Conservation (phyloP, 2,888 invertebrate genomes). For the Gortyna flavago region DNA sequence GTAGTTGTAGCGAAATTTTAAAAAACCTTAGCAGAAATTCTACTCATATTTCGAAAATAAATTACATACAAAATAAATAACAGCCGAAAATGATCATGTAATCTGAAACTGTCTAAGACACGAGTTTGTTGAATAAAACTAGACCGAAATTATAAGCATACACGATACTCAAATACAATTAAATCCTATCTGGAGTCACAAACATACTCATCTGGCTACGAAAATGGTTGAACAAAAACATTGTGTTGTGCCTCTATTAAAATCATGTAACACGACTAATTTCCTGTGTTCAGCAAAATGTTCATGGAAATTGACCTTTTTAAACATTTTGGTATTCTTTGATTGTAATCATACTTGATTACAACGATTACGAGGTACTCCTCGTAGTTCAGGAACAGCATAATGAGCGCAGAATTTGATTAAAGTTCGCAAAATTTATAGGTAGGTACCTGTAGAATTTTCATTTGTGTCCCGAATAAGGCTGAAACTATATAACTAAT, state of each 20-base stretch:
- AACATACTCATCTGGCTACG: constrained; percentile 19
- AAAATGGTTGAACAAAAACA: constrained; percentile 10
- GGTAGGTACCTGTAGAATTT: neutral
- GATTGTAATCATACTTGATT: neutral
- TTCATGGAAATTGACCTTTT: neutral
- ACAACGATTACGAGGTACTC: too few species aligned
- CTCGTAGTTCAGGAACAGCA: neutral
- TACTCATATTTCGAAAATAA: neutral
- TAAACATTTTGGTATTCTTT: constrained; percentile 1
- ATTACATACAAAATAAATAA: too few species aligned
- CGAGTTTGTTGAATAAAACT: constrained; percentile 20
- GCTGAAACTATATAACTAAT: neutral
- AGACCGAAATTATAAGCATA: constrained; percentile 15
- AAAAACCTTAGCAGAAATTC: neutral
- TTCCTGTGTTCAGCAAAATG: neutral
- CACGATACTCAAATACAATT: constrained; percentile 19
- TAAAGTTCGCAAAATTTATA: neutral
- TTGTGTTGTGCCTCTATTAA: constrained; percentile 12
- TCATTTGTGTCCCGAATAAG: neutral
- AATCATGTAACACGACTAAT: constrained; percentile 8
- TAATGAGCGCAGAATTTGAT: neutral
- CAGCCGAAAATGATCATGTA: neutral
- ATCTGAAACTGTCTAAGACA: constrained; percentile 13
- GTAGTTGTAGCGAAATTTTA: neutral
- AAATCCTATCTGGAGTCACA: constrained; percentile 15